Percentiles rank a stretch among this genome's conserved stretches.
These are phyloP conservation scores for Cynodonichthys magdalenae DNA, from an alignment of 2,797 vertebrate species.

Conservation along the genomic window DNA sequence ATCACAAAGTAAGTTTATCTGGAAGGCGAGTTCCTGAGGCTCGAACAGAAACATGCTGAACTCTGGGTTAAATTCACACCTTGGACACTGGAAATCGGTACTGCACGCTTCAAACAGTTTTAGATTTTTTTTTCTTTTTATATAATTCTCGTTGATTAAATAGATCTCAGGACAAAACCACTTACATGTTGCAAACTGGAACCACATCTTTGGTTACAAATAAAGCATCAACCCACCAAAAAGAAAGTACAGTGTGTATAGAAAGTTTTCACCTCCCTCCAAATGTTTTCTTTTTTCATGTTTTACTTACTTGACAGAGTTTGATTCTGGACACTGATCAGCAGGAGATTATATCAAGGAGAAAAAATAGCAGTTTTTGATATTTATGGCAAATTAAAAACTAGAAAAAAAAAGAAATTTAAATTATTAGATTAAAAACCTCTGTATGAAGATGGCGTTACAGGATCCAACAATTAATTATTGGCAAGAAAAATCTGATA, in stretches of 20 bases:
- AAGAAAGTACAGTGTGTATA: conserved; percentile 43
- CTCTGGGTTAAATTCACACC: conserved; percentile 47
- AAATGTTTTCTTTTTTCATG: conserved; percentile 16
- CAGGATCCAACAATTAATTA: neutral
- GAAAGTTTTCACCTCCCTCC: conserved; percentile 39
- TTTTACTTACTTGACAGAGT: conserved; percentile 42
- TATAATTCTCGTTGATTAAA: conserved; percentile 56
- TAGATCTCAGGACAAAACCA: conserved; percentile 67
- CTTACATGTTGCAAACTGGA: conserved; percentile 65
- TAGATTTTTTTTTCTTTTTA: conserved; percentile 21
- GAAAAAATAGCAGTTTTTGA: conserved; percentile 5
- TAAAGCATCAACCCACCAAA: conserved; percentile 63
- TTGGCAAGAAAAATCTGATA: neutral
- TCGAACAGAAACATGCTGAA: conserved; percentile 59
- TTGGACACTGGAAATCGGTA: conserved; percentile 50
- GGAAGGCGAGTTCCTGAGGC: conserved; percentile 51
- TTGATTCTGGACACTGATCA: conserved; percentile 18
- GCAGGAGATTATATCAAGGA: conserved; percentile 17
- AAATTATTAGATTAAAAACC: neutral
- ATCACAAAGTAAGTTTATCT: conserved; percentile 31
- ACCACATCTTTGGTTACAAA: conserved; percentile 81
- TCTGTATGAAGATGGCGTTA: neutral
- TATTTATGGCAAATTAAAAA: neutral
- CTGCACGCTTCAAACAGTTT: conserved; percentile 43
- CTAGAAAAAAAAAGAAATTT: neutral